Conservation (phyloP, 2,797 vertebrate species). For the Sebastolobus alascanus region DNA sequence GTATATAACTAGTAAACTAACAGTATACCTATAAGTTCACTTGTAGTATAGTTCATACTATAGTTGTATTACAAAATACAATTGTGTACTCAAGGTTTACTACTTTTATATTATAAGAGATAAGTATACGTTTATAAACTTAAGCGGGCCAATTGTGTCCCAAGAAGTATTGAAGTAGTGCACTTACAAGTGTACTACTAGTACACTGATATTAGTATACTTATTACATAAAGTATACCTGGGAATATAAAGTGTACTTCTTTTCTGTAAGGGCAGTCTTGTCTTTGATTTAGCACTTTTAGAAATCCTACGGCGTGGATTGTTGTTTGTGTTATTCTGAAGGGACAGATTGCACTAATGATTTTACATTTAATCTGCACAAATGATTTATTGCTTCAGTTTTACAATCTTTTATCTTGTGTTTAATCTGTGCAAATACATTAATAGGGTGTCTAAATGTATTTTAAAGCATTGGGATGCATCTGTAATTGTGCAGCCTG, state of each 20-base stretch:
- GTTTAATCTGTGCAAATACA: not conserved
- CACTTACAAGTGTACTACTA: too few species aligned
- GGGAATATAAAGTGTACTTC: not conserved
- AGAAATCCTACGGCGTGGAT: not conserved
- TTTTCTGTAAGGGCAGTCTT: not conserved
- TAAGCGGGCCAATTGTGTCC: too few species aligned
- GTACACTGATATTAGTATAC: too few species aligned
- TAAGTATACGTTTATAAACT: too few species aligned
- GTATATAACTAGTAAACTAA: too few species aligned
- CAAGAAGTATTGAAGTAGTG: too few species aligned
- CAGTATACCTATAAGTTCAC: too few species aligned
- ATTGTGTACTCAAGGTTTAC: too few species aligned
- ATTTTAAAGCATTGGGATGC: conserved; percentile 18
- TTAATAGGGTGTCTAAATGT: conserved; percentile 14
- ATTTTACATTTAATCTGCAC: not conserved
- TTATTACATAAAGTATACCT: too few species aligned
- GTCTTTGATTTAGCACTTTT: not conserved
- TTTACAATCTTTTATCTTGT: not conserved
- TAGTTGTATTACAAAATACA: too few species aligned
- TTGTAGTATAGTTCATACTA: too few species aligned
- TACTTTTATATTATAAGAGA: too few species aligned
- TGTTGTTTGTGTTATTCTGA: not conserved
- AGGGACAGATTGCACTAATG: not conserved
- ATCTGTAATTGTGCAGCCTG: not conserved
- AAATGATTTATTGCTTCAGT: not conserved